Evolutionary conservation across 2,797 vertebrate species (phyloP), one percentile per base, ranked within the genome.

Genomic region (Corythornis leucogaster): DNA sequence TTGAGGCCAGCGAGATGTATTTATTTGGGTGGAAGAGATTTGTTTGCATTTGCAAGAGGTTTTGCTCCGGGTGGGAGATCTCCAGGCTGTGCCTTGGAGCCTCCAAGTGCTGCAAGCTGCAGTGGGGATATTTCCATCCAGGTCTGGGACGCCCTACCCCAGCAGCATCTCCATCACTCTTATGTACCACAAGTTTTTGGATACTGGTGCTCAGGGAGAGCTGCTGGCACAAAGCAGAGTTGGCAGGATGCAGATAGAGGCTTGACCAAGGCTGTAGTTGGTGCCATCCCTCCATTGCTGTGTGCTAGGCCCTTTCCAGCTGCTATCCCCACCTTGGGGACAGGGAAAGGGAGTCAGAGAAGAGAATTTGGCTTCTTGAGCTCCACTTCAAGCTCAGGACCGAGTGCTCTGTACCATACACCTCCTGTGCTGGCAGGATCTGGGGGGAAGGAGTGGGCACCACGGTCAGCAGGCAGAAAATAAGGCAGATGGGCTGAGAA

Each of bases 121-220:
- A 33, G 26, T 3, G 8, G 63, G 35, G 35, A 5, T 14, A 19
- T 30, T 10, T 67, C 58, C n/a, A 0, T 1, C 8, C 26, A 26
- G 38, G 4, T 15, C 12, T 63, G 45, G 45, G 33, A 11, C 17
- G 66, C 24, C 25, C 15, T 7, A n/a, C 26, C 38, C 6, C 62
- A 31, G 54, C n/a, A 68, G 6, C 20, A 28, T 12, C 67, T 19
- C 28, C 24, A 0, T 2, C 5, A 26, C 15, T 46, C 25, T 57
- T 19, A 0, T 0, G 26, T 4, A 2, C 28, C 12, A 17, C 25
- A 5, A 50, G 64, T 2, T 54, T 40, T 17, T 8, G 66, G 80
- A 2, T 5, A 14, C 68, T 33, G 58, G 11, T 5, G 7, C 7
- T 9, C 0, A 0, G 6, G 2, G 17, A 5, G 51, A 22, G 63